Base-by-base conservation (phyloP, 1,140 invertebrate species). In the Apis cerana region DNA sequence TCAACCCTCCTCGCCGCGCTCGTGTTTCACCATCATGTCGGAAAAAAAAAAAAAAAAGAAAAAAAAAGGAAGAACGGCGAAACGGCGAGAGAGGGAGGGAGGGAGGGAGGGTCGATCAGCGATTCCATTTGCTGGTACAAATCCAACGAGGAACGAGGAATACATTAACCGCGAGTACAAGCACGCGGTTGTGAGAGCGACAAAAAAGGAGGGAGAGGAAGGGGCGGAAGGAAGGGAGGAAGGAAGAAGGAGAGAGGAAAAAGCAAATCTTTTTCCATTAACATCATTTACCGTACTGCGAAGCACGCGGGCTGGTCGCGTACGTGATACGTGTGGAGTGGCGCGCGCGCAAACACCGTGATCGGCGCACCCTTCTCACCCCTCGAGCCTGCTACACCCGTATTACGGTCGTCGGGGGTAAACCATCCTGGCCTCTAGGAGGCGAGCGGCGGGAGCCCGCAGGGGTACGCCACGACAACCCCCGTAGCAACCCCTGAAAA, bases 381-480 rank as follows among this genome's bases (percentile, higher is more conserved):
- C 92, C 88, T 91, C 88, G 89, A 89, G 33, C 33, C 33, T 4
- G 33, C 33, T 43, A 90, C 87, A 91, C 89, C 85, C 87, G 91
- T 91, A 92, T 93, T 92, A 93, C 91, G 91, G 91, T 92, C 87
- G 90, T 85, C 90, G 90, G 93, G 92, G 92, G 91, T 92, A 92
- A 93, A 93, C 92, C 92, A 90, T 92, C 92, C 91, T 92, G 91
- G 91, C 90, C 91, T 93, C 88, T 89, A 88, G 87, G 87, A 88
- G 86, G 86, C 80, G 88, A 91, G 90, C 33, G 92, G 91, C 91
- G 93, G 92, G 90, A 94, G 93, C 93, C 93, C 94, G 93, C 94
- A 94, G 94, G 94, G 94, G 94, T 94, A 94, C 92, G 94, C 94
- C 93, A 89, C 94, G 93, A 94, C 94, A 94, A 94, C 92, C 93